Base-by-base conservation (phyloP, 2,888 invertebrate genomes). In the Acanthosepion esculentum region DNA sequence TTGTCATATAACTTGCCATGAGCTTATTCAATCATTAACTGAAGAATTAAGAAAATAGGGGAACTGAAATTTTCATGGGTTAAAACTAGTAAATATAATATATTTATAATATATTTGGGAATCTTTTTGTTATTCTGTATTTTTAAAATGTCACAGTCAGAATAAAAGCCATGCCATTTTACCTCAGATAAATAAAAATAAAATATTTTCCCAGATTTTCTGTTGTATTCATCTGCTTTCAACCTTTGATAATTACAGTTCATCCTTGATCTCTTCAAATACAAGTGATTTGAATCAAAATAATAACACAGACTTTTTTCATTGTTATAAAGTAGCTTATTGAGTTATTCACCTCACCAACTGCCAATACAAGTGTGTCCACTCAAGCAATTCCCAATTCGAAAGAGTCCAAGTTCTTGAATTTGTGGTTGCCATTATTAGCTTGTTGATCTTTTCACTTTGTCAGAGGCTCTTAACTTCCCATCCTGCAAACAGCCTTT, bases 301-400 rank as follows among this genome's bases (percentile, higher is more conserved):
- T 78, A 78, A n/a, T n/a, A 78, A 78, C 78, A 78, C 29, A n/a
- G 2, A n/a, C 20, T 78, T 78, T n/a, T n/a, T 78, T 78, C 78
- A 78, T n/a, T 29, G n/a, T 78, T 29, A 78, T 78, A 78, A n/a
- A 78, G 59, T 59, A 59, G 59, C 23, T 59, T 59, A 78, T 78
- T 78, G 8, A n/a, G 29, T 78, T 29, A 78, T 78, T 78, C 78
- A 78, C 78, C n/a, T 78, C 78, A 78, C 78, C 29, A 78, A n/a
- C 78, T 78, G n/a, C n/a, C 78, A 78, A 78, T 78, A n/a, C n/a
- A 78, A 78, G n/a, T 78, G 78, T 78, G 78, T 78, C n/a, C 12
- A 29, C 29, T 78, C 78, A n/a, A n/a, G 78, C 78, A n/a, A 78
- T 78, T 78, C 12, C 29, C 29, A 78, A 78, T 78, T 78, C 78